These are phyloP conservation scores for Pseudeuparius sepicola DNA, from an alignment of 2,888 invertebrate species.

Conservation along the genomic window DNA sequence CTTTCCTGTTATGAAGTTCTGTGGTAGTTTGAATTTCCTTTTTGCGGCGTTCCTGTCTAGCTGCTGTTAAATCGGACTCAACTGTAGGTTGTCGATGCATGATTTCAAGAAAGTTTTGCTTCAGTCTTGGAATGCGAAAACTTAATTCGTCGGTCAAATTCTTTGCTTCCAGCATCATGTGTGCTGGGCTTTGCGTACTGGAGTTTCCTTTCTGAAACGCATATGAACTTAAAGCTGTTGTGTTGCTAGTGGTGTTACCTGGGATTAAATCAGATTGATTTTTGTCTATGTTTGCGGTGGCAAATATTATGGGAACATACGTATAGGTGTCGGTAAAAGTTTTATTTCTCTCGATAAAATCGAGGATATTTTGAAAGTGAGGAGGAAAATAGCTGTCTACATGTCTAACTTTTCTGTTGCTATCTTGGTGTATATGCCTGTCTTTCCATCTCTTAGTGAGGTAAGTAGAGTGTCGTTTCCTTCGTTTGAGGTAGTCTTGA, in stretches of 20 bases:
- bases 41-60: too few relatives aligned
- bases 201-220: not conserved
- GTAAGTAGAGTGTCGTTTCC: conserved; percentile 21
- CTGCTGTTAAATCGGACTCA: too few relatives aligned
- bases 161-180: conserved; percentile 5
- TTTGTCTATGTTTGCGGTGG: conserved; percentile 13
- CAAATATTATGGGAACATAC: conserved; percentile 24
- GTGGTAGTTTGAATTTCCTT: too few relatives aligned
- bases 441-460: conserved; percentile 19
- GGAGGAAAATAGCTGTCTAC: conserved; percentile 3
- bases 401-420: conserved; percentile 9
- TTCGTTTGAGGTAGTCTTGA: conserved; percentile 18
- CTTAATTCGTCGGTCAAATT: conserved; percentile 13
- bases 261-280: not conserved
- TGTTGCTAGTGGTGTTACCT: not conserved
- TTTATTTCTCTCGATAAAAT: conserved; percentile 22
- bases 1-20: too few relatives aligned
- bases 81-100: conserved; percentile 3
- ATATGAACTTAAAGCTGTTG: not conserved
- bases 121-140: conserved; percentile 12
- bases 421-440: conserved; percentile 11
- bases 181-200: not conserved
- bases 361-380: conserved; percentile 19
- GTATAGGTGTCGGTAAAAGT: conserved; percentile 22
- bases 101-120: conserved; percentile 14